Percentiles rank a stretch among this genome's conserved stretches.
phyloP scores from a whole-genome alignment of 1,140 invertebrate genomes.

The Diabrotica undecimpunctata region DNA sequence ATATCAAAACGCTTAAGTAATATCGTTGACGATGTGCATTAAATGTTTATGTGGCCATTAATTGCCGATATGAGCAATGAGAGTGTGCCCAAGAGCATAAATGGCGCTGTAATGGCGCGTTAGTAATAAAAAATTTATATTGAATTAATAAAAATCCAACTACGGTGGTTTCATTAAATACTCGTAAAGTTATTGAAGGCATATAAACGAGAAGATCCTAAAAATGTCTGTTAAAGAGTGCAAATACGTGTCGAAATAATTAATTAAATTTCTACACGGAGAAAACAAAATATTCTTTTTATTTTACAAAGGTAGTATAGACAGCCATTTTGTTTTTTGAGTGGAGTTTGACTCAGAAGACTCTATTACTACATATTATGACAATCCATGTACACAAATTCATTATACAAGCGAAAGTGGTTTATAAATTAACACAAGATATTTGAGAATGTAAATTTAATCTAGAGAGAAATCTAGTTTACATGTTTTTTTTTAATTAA shows the following conservation, averaged over 20 bases:
- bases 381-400: no score
- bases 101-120: neutral
- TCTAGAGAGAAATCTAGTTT: no score
- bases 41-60: conserved; percentile 6
- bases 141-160: neutral
- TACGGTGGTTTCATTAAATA: conserved; percentile 2
- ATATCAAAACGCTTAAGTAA: conserved; percentile 15
- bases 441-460: no score
- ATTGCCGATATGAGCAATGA: conserved; percentile 1
- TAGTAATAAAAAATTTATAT: neutral
- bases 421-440: no score
- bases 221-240: neutral
- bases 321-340: no score
- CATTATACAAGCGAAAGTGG: no score
- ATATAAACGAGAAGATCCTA: neutral
- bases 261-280: no score
- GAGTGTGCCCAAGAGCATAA: neutral
- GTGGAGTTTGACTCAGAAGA: no score
- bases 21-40: conserved; percentile 7
- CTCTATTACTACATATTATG: no score
- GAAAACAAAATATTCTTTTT: no score
- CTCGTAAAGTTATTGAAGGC: neutral
- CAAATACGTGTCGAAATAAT: neutral
- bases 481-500: no score
- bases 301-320: no score